Evolutionary conservation across 2,113 vertebrate genomes (phyloP), one percentile per base, ranked within the genome.

Genomic region (Saguinus imperator): DNA sequence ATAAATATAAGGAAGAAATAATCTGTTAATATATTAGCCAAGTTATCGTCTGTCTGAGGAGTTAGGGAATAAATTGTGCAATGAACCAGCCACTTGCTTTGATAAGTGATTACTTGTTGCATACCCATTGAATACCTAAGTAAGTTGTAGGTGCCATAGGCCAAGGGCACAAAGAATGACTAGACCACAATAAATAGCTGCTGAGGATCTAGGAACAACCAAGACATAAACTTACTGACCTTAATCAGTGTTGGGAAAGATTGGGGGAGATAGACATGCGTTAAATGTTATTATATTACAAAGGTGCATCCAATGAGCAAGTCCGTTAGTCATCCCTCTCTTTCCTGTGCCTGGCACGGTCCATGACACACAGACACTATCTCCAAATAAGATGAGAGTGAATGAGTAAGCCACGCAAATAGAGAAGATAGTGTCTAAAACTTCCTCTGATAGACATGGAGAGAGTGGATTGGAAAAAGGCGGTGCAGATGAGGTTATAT

Each of bases 81-180:
- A 70, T 25, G 45, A 87, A 52, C n/a, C 11, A 87, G 37, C 29
- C 40, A 57, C 90, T 96, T 87, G n/a, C 48, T 87, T 93, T 89
- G 80, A 64, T 76, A 52, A 48, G 43, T 21, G 45, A 50, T 3
- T 94, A 35, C 72, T 91, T 95, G 77, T 89, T 93, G 66, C 32
- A 45, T 85, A 91, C 23, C n/a, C 52, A 83, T 17, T 89, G 32
- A 86, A 50, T 50, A 86, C 37, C 20, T 82, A 43, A 32, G 8
- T 72, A 29, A 52, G 57, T 75, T 35, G 91, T 66, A 72, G 48
- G 25, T 87, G 6, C 21, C 43, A 27, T 16, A 57, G 70, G 57
- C 21, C 4, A 55, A 76, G 25, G 68, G 20, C 8, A 75, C 25
- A 91, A 76, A 93, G 72, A 93, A 82, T 73, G 70, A 94, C 11